Evolutionary conservation across 2,888 invertebrate genomes (phyloP), one percentile per base, ranked within the genome.

Genomic region (Uropetala carovei): DNA sequence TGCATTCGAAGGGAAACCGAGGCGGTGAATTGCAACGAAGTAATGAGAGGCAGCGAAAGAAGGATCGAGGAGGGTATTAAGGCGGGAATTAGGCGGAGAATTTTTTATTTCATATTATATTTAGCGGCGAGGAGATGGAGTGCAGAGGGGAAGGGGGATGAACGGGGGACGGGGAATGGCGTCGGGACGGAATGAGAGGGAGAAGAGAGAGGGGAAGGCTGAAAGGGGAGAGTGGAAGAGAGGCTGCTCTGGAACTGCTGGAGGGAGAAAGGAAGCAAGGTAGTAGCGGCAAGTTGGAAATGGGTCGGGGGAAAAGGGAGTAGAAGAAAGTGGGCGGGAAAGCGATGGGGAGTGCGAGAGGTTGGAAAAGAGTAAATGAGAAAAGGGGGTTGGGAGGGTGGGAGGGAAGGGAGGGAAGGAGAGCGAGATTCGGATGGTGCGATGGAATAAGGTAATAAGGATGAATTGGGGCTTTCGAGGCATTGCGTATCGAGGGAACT

Each of bases 111-210:
- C 68, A 68, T 68, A 68, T 68, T 16, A 68, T 68, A 68, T 68
- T 68, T 68, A 68, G 68, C 68, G 68, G n/a, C n/a, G 68, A 18
- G 68, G 68, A 68, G 68, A 68, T 22, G n/a, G 68, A n/a, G n/a
- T n/a, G n/a, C n/a, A n/a, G n/a, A n/a, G n/a, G n/a, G n/a, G n/a
- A n/a, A n/a, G n/a, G 64, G n/a, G n/a, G 64, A n/a, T n/a, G n/a
- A 64, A n/a, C 64, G 14, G 64, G 18, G 64, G 16, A 64, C 16
- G 16, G 64, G 64, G 64, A 64, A 64, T n/a, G 64, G 64, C n/a
- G 16, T 16, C 64, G 64, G 64, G 64, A n/a, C 18, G 16, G n/a
- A n/a, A 18, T 1, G 43, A 68, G 18, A 68, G 68, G 68, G 1
- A 68, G 18, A 22, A 18, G 18, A 22, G 68, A 68, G 68, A 18